Conservation (phyloP, 2,797 vertebrate species). For the Onychomys arenicola region DNA sequence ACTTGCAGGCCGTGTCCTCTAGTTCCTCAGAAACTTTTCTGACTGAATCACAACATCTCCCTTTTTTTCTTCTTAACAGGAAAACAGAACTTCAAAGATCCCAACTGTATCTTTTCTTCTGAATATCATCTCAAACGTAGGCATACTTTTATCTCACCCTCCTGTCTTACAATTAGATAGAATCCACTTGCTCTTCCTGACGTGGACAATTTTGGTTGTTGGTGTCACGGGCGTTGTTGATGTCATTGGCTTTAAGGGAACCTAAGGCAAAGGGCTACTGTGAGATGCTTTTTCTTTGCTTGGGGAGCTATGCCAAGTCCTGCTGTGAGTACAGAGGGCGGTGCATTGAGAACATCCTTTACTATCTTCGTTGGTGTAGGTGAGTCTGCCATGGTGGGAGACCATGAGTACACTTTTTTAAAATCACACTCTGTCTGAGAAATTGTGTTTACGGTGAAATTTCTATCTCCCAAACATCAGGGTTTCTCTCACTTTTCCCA, state of each 20-base stretch:
- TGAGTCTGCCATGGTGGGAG: neutral
- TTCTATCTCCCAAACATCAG: neutral
- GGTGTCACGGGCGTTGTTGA: neutral
- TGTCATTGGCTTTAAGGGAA: neutral
- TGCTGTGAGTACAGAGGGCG: neutral
- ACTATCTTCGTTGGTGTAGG: neutral
- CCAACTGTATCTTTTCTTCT: neutral
- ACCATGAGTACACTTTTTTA: neutral
- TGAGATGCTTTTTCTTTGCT: slow-evolving; percentile 21
- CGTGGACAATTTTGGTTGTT: neutral
- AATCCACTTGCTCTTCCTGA: neutral
- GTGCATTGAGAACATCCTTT: neutral
- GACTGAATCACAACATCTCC: neutral
- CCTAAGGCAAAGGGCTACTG: neutral
- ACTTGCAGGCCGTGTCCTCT: neutral
- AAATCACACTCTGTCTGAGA: neutral
- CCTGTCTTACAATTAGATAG: neutral
- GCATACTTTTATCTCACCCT: neutral
- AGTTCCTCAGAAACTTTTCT: slow-evolving; percentile 47
- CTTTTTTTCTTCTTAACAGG: neutral
- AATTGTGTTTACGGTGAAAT: neutral
- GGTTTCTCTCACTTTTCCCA: neutral
- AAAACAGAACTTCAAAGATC: neutral
- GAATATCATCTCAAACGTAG: neutral
- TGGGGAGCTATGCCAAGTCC: neutral